These are phyloP conservation scores for Ornithorhynchus anatinus DNA, from an alignment of 2,113 vertebrate species.

Conservation along the genomic window DNA sequence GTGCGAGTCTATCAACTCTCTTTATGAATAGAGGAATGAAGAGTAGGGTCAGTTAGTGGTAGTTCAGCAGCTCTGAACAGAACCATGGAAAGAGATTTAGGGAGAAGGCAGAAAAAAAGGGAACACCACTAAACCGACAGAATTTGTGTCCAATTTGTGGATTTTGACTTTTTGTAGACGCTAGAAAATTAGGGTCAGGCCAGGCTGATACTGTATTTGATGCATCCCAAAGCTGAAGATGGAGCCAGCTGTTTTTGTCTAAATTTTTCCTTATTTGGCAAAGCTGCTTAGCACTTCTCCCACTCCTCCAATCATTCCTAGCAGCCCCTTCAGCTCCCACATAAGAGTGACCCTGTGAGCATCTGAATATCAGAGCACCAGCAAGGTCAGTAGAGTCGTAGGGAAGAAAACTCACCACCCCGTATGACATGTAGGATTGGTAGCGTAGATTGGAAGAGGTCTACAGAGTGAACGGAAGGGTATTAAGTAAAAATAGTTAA, in stretches of 20 bases:
- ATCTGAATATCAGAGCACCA: too few species aligned
- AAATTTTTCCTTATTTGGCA: background rate
- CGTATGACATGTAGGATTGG: too few species aligned
- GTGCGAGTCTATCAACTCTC: background rate
- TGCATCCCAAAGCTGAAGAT: background rate
- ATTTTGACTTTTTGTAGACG: constrained; percentile 3
- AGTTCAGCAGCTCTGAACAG: background rate
- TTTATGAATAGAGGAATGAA: too few species aligned
- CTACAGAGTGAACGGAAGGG: too few species aligned
- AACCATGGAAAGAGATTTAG: background rate
- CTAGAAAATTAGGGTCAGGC: background rate
- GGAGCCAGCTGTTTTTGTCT: background rate
- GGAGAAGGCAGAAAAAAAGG: background rate
- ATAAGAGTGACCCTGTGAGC: background rate
- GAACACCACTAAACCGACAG: background rate
- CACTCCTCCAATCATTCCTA: too few species aligned
- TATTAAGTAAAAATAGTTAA: too few species aligned
- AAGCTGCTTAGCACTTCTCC: background rate
- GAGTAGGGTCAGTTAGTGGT: background rate
- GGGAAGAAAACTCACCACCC: too few species aligned
- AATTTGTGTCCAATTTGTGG: constrained; percentile 6
- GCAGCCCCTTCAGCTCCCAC: background rate
- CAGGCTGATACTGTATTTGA: background rate
- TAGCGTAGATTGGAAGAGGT: too few species aligned
- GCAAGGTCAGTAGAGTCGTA: too few species aligned